Percentiles rank a stretch among this genome's conserved stretches.
phyloP scores from a whole-genome alignment of 2,888 invertebrate species.

The Dynastes maya region DNA sequence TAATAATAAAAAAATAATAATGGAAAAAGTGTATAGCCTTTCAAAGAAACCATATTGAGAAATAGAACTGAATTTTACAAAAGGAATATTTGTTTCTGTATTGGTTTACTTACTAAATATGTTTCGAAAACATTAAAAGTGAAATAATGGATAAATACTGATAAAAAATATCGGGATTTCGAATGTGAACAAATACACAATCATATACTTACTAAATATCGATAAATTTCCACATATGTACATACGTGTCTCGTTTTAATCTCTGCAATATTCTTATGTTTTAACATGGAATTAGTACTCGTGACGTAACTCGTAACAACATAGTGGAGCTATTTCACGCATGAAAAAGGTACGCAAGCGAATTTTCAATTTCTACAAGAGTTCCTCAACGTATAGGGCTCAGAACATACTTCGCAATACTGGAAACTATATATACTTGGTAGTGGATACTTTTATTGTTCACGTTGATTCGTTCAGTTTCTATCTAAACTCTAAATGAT shows the following conservation, averaged over 20 bases:
- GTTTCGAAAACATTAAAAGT: background rate
- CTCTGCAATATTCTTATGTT: no score
- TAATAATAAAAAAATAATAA: no score
- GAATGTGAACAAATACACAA: background rate
- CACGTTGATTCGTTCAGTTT: no score
- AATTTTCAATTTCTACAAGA: background rate
- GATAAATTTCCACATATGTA: background rate
- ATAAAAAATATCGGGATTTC: background rate
- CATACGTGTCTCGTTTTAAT: no score
- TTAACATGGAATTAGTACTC: no score
- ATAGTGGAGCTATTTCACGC: background rate
- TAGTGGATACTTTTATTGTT: background rate
- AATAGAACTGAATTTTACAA: no score
- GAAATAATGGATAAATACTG: background rate
- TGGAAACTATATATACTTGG: background rate
- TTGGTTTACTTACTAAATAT: no score
- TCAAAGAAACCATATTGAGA: no score
- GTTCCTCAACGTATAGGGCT: background rate
- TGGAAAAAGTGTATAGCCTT: no score
- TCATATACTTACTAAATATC: background rate
- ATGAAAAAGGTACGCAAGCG: background rate
- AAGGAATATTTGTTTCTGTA: no score
- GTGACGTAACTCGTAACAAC: no score
- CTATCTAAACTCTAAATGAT: background rate
- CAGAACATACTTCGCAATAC: background rate